Conservation (phyloP, 2,888 invertebrate species). For the Tinea semifulvella region DNA sequence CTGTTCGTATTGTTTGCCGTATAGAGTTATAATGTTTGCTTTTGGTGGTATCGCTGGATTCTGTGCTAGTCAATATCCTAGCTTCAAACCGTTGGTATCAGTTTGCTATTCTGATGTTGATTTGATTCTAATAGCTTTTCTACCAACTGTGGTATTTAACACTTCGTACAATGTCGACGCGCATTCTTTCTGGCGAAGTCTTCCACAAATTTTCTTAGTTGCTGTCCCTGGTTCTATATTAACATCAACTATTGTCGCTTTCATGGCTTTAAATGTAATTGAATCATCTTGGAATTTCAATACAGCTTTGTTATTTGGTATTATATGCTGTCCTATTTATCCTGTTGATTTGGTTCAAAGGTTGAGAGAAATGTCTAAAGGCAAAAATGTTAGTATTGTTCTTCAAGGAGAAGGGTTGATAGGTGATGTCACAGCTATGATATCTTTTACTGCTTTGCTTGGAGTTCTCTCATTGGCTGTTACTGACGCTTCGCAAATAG, state of each 20-base stretch:
- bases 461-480: slow-evolving; percentile 42
- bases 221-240: slow-evolving; percentile 42
- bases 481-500: slow-evolving; percentile 35
- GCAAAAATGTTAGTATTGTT: slow-evolving; percentile 48
- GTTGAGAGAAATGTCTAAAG: slow-evolving; percentile 41
- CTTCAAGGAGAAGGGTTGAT: slow-evolving; percentile 49
- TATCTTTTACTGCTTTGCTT: slow-evolving; percentile 44
- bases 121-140: slow-evolving; percentile 32
- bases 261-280: slow-evolving; percentile 47
- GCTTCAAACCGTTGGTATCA: slow-evolving; percentile 38
- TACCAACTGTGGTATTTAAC: slow-evolving; percentile 46
- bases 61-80: slow-evolving; percentile 36
- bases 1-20: slow-evolving; percentile 39
- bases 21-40: slow-evolving; percentile 47
- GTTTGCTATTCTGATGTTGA: slow-evolving; percentile 47
- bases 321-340: slow-evolving; percentile 50
- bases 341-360: slow-evolving; percentile 49
- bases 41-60: slow-evolving; percentile 45
- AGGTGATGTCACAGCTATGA: slow-evolving; percentile 52
- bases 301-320: slow-evolving; percentile 42
- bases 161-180: slow-evolving; percentile 49
- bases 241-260: slow-evolving; percentile 39
- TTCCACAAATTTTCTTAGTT: slow-evolving; percentile 45
- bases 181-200: slow-evolving; percentile 48
- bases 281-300: slow-evolving; percentile 44